phyloP scores from a whole-genome alignment of 1,140 invertebrate genomes.

The Pteromalus puparum region DNA sequence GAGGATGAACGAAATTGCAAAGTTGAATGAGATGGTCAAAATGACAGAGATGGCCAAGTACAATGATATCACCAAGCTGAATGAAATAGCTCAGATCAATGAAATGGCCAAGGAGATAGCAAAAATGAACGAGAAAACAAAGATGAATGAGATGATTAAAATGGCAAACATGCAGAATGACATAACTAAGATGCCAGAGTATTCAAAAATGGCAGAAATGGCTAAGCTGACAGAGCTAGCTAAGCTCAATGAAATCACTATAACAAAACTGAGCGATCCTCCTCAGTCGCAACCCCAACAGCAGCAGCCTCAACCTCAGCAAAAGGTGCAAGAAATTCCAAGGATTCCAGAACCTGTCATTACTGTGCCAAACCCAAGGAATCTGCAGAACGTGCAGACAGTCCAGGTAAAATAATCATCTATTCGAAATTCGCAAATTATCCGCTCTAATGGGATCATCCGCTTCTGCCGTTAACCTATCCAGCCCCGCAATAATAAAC shows the following conservation, averaged over 20 bases:
- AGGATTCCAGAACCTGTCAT: conserved; percentile 74
- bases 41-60: conserved; percentile 74
- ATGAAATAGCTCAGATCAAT: conserved; percentile 72
- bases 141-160: conserved; percentile 75
- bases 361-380: conserved; percentile 73
- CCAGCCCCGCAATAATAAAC: neutral
- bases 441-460: too few species aligned
- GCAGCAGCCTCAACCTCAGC: conserved; percentile 47
- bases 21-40: conserved; percentile 74
- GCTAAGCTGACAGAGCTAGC: conserved; percentile 72
- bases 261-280: conserved; percentile 73
- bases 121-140: conserved; percentile 73
- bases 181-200: conserved; percentile 70
- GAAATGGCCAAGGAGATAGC: conserved; percentile 74
- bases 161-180: conserved; percentile 73
- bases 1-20: conserved; percentile 72
- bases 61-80: conserved; percentile 68
- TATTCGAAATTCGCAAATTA: too few species aligned
- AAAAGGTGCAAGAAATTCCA: conserved; percentile 65
- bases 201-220: conserved; percentile 74
- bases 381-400: conserved; percentile 70
- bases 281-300: conserved; percentile 56
- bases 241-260: conserved; percentile 74
- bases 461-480: neutral
- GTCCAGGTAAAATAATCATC: conserved; percentile 57